phyloP scores from a whole-genome alignment of 2,113 vertebrate genomes.

The Python bivittatus region DNA sequence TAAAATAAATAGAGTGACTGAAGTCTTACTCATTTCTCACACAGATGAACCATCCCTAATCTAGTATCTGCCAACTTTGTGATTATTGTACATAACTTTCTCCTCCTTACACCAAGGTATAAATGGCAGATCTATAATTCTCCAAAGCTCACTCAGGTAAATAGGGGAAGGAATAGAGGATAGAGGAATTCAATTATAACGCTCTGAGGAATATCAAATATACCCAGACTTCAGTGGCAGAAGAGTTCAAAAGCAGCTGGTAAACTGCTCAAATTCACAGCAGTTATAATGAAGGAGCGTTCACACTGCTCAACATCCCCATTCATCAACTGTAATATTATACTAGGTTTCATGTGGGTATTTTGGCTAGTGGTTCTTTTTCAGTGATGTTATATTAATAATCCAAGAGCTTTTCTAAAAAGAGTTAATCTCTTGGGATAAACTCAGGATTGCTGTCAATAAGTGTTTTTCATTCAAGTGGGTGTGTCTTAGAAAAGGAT shows the following conservation, averaged over 20 bases:
- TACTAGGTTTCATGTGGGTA: neutral
- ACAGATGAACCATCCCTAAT: conserved; percentile 32
- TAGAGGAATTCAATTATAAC: conserved; percentile 39
- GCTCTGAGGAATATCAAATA: neutral
- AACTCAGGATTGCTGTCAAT: neutral
- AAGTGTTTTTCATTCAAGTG: conserved; percentile 5
- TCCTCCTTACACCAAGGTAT: conserved; percentile 28
- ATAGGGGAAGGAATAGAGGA: fast-evolving
- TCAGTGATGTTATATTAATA: conserved; percentile 30
- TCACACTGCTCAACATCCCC: neutral
- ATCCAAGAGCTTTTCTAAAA: conserved; percentile 30
- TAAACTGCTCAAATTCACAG: neutral
- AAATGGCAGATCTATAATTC: conserved; percentile 53
- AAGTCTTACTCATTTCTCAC: conserved; percentile 29
- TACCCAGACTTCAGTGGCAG: fast-evolving
- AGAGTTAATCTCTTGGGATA: neutral
- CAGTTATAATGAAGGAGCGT: neutral
- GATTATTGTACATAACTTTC: conserved; percentile 46
- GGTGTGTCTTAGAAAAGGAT: conserved; percentile 8
- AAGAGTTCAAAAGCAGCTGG: neutral
- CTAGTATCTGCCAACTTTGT: conserved; percentile 47
- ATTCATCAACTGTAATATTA: neutral
- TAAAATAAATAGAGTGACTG: conserved; percentile 36
- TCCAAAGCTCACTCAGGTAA: conserved; percentile 51
- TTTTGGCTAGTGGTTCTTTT: conserved; percentile 19